Base-by-base conservation (phyloP, 2,888 invertebrate species). In the Alviniconcha strummeri region DNA sequence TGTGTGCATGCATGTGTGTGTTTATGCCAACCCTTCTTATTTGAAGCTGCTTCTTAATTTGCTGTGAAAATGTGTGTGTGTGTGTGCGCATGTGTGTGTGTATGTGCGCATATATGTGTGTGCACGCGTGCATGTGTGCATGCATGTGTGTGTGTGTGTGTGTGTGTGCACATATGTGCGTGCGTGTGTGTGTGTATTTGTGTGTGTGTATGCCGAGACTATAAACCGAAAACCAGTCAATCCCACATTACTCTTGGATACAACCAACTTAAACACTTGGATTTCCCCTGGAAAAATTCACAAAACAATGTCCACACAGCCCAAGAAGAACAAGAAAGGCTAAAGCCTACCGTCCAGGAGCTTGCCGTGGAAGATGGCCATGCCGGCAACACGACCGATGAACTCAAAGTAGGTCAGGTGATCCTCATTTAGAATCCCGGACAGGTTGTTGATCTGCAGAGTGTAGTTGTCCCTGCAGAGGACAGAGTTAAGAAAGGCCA, bases 291-390 rank as follows among this genome's bases (percentile, higher is more conserved):
- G 36, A 36, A 36, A 36, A 36, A 1, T 36, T 36, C 36, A 36
- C 36, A 36, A n/a, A n/a, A n/a, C n/a, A n/a, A n/a, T n/a, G n/a
- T n/a, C n/a, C n/a, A n/a, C n/a, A n/a, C n/a, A n/a, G n/a, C n/a
- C n/a, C n/a, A n/a, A n/a, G n/a, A n/a, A n/a, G n/a, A n/a, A n/a
- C n/a, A n/a, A n/a, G n/a, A n/a, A n/a, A n/a, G 36, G 36, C 3
- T 3, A 36, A 56, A 74, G 88, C 94, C 94, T 92, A 97, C 98
- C 98, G 95, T 99, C 99, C 87, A 99, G 94, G 88, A 99, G 95
- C 95, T 99, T 99, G 90, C 99, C 99, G 94, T 99, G 99, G 94
- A 98, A 99, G 67, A 99, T 98, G 57, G 99, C 99, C 98, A 99
- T 99, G 89, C 99, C 99, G 83, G 98, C 99, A 87, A 99, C 96